phyloP scores from a whole-genome alignment of 1,140 invertebrate genomes.

The Drosophila yakuba region DNA sequence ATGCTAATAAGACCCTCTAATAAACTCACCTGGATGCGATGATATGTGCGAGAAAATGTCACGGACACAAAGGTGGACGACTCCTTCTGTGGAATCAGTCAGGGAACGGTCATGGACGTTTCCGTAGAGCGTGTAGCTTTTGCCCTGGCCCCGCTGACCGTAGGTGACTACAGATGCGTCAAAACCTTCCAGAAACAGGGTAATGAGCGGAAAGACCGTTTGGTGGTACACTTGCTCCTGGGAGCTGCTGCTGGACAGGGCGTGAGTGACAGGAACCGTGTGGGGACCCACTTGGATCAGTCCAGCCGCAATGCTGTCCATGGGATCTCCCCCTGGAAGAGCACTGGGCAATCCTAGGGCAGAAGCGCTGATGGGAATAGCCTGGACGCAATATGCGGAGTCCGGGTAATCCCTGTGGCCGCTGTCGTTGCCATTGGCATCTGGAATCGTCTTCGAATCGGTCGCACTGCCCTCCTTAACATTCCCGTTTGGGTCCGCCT shows the following conservation, averaged over 20 bases:
- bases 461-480: background rate
- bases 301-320: conserved; percentile 75
- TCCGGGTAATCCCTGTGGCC: background rate
- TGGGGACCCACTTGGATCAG: conserved; percentile 79
- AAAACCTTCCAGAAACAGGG: conserved; percentile 89
- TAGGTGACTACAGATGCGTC: conserved; percentile 91
- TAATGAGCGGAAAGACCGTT: conserved; percentile 86
- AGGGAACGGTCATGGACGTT: conserved; percentile 89
- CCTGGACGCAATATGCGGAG: conserved; percentile 86
- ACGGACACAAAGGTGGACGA: conserved; percentile 90
- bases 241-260: conserved; percentile 82
- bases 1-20: background rate
- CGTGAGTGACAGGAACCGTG: conserved; percentile 83
- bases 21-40: conserved; percentile 84
- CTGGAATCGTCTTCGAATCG: conserved; percentile 22
- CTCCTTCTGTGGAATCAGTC: conserved; percentile 90
- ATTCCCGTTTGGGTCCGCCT: conserved; percentile 16
- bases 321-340: conserved; percentile 55
- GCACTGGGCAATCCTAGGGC: conserved; percentile 83
- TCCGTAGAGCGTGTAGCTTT: conserved; percentile 92
- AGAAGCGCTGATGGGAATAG: conserved; percentile 86
- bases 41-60: conserved; percentile 89
- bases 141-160: conserved; percentile 91
- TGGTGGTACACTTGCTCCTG: conserved; percentile 85
- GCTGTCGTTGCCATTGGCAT: conserved; percentile 49